Evolutionary conservation across 2,888 invertebrate genomes (phyloP), one percentile per base, ranked within the genome.

Genomic region (Mesorhabditis spiculigera): DNA sequence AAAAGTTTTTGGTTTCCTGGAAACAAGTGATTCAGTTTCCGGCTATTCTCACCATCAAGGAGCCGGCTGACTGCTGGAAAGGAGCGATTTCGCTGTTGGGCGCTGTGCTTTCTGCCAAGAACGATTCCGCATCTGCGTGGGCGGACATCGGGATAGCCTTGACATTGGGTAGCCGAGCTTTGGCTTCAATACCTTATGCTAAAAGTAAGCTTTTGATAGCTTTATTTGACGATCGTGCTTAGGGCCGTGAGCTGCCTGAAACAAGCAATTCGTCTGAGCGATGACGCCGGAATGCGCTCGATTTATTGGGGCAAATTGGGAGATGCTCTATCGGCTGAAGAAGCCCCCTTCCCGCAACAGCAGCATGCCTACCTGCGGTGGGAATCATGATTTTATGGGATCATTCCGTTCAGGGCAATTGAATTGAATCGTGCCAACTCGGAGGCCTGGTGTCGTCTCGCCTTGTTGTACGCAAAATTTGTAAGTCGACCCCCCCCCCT

Each of bases 391-490:
- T 13, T 16, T 28, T 28, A 28, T 28, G 28, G 28, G 28, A 28
- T 28, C 28, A 28, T 28, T 28, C 65, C 74, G 13, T 50, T 71
- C 5, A 45, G 76, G 63, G 75, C 78, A 8, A 58, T 78, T 0
- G 67, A 73, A 50, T 43, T 78, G 45, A 77, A 75, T 63, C 75
- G 75, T 42, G 67, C 72, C 4, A 76, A 78, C 61, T 75, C 73
- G 62, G 66, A 67, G 4, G 76, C 78, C 5, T 77, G 76, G 76
- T 58, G 75, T 4, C 41, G 67, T 45, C 10, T 77, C 41, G 74
- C 70, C 6, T 63, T 78, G 10, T 62, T 78, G 8, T 77, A 73
- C 65, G 58, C 10, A 50, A 50, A 50, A 50, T 50, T 50, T 50
- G 58, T 50, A 50, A 13, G 58, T 50, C n/a, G 8, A 13, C 8